These are phyloP conservation scores for Hedychridium roseum DNA, from an alignment of 2,888 invertebrate genomes.

Conservation along the genomic window DNA sequence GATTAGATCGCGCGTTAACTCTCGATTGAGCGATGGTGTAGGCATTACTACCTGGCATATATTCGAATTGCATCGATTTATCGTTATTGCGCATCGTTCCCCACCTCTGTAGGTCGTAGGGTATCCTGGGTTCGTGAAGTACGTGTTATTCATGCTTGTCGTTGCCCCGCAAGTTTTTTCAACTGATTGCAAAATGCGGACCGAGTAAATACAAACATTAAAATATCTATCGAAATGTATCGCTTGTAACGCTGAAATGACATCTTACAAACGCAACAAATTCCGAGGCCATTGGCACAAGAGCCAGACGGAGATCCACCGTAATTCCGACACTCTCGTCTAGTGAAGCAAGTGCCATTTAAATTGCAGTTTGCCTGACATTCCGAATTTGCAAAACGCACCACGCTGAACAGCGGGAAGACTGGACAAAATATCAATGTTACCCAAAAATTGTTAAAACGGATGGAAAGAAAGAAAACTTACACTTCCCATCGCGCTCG, in stretches of 20 bases:
- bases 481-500: constrained; percentile 49
- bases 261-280: constrained; percentile 84
- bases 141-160: constrained; percentile 81
- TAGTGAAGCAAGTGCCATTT: constrained; percentile 80
- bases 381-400: constrained; percentile 78
- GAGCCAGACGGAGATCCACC: constrained; percentile 77
- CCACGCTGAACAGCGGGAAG: constrained; percentile 78
- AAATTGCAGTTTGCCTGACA: constrained; percentile 74
- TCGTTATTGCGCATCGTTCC: constrained; percentile 74
- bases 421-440: constrained; percentile 57
- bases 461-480: constrained; percentile 48
- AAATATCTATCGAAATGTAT: not conserved
- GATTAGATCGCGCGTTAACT: too few species aligned
- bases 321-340: constrained; percentile 75
- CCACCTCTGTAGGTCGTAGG: constrained; percentile 77
- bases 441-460: not conserved
- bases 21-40: not conserved
- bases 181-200: too few species aligned
- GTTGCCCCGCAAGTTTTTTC: constrained; percentile 76
- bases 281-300: constrained; percentile 79
- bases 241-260: not conserved
- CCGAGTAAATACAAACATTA: too few species aligned
- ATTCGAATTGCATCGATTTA: constrained; percentile 73
- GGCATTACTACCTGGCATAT: constrained; percentile 71
- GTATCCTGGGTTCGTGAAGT: constrained; percentile 82